A percentile compares a stretch with the other conserved stretches of the same genome.
These are phyloP conservation scores for Elaphurus davidianus DNA, from an alignment of 2,113 vertebrate genomes.

Conservation along the genomic window DNA sequence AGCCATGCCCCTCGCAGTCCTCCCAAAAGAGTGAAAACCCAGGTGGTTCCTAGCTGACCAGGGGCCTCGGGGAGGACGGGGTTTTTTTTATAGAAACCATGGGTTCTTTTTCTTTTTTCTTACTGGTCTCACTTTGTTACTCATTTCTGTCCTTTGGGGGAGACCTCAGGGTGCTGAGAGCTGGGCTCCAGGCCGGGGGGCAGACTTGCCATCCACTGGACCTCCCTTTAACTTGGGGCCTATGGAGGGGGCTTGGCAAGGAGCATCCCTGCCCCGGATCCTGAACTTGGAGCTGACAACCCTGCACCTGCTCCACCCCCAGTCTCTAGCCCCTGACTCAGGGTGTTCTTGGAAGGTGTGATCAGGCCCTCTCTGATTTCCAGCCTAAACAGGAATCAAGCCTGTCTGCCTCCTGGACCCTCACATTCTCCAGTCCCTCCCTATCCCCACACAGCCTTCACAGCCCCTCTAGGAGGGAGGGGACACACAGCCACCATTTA, in stretches of 20 bases:
- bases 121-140: not conserved
- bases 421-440: not conserved
- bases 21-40: conserved; percentile 79
- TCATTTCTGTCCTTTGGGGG: not conserved
- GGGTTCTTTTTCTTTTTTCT: not conserved
- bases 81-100: not conserved
- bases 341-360: not conserved
- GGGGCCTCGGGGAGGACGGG: not conserved
- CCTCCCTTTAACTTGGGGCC: not conserved
- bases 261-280: not conserved
- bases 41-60: conserved; percentile 74
- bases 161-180: not conserved
- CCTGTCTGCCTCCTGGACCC: not conserved
- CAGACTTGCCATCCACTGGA: not conserved
- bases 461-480: not conserved
- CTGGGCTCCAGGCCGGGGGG: not conserved
- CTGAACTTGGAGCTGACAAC: not conserved
- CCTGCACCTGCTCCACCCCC: not conserved
- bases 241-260: not conserved
- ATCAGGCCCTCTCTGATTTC: not conserved
- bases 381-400: not conserved
- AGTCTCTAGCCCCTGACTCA: not conserved
- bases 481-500: not conserved
- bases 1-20: accelerated
- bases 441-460: not conserved